Percentiles rank a stretch among this genome's conserved stretches.
phyloP scores from a whole-genome alignment of 1,140 invertebrate genomes.

The Formica selysi region DNA sequence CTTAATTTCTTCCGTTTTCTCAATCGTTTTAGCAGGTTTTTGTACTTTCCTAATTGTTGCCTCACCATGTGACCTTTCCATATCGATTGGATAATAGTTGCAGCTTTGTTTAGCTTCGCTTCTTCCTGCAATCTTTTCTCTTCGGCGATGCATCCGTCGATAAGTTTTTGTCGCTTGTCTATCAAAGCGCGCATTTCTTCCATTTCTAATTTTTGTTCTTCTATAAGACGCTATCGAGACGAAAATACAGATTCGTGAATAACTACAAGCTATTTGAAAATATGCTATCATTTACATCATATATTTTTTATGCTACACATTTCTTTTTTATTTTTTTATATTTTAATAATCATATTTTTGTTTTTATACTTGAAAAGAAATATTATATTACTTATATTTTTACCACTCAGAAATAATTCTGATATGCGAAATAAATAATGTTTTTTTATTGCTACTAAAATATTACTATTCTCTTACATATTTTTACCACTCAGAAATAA shows the following conservation, averaged over 20 bases:
- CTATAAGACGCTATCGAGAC: constrained; percentile 73
- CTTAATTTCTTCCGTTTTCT: constrained; percentile 67
- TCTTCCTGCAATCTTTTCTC: constrained; percentile 62
- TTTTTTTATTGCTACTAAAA: not conserved
- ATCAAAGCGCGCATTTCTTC: constrained; percentile 66
- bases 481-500: not conserved
- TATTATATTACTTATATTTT: not conserved
- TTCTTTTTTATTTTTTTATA: not conserved
- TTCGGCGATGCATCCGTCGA: constrained; percentile 71
- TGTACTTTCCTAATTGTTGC: constrained; percentile 74
- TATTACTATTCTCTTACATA: not conserved
- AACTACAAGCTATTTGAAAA: not conserved
- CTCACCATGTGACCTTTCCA: constrained; percentile 82
- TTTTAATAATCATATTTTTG: constrained; percentile 3
- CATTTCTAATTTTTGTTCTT: constrained; percentile 72
- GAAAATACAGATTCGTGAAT: not conserved
- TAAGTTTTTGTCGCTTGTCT: constrained; percentile 67
- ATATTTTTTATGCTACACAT: not conserved
- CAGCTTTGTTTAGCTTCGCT: constrained; percentile 68
- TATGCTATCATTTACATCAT: not conserved
- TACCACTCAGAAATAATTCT: too few relatives aligned
- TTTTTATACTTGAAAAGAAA: constrained; percentile 2
- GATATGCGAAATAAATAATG: not conserved
- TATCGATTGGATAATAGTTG: constrained; percentile 77
- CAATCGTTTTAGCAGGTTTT: constrained; percentile 61